Evolutionary conservation across 2,888 invertebrate species (phyloP).

Genomic region (Caenorhabditis sinica): DNA sequence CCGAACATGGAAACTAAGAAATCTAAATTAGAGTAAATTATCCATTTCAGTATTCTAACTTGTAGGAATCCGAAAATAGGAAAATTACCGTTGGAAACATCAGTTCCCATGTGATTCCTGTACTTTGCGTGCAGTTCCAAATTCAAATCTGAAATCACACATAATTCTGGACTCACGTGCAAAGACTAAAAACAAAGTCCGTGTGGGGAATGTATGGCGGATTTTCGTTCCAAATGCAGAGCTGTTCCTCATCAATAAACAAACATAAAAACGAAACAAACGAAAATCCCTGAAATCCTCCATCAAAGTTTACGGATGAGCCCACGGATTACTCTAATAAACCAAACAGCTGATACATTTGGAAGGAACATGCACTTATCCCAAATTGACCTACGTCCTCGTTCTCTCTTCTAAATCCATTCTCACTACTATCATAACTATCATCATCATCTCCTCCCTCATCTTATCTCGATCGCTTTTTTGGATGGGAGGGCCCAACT

Average conservation of each 20-base stretch:
- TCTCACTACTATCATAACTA: constrained; percentile 19
- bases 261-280: constrained; percentile 43
- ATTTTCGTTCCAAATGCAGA: not conserved
- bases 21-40: no score
- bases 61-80: no score
- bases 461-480: constrained; percentile 46
- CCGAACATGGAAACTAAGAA: no score
- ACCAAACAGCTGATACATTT: constrained; percentile 37
- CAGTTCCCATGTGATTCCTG: not conserved
- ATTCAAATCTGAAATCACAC: not conserved
- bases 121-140: constrained; percentile 1
- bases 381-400: constrained; percentile 26
- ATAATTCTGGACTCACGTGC: constrained; percentile 4
- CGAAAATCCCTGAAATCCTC: constrained; percentile 41
- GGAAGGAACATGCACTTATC: constrained; percentile 38
- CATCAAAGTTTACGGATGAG: constrained; percentile 53
- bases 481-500: constrained; percentile 26
- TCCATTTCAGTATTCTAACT: no score
- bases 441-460: constrained; percentile 11
- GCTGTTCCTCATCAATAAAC: constrained; percentile 15
- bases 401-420: not conserved
- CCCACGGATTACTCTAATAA: constrained; percentile 1
- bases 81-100: not conserved
- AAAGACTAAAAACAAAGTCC: not conserved
- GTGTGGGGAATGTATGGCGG: constrained; percentile 2